Base-by-base conservation (phyloP, 2,113 vertebrate species). In the Oplegnathus fasciatus region DNA sequence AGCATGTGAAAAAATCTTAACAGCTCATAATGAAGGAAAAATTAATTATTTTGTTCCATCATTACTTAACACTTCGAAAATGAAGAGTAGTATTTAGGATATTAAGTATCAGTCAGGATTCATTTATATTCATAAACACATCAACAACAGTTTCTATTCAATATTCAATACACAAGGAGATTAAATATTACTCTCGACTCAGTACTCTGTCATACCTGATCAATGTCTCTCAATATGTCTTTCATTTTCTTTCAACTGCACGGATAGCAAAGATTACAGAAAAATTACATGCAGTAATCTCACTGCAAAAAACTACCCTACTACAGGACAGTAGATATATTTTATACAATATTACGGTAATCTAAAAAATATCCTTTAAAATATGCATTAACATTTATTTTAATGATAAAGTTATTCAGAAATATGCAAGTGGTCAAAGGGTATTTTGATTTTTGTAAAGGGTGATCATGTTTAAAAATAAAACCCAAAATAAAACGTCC, bases 131-230 rank as follows among this genome's bases (percentile, higher is more conserved):
- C 24, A 40, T 34, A 44, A 57, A 10, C 15, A 20, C 6, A 66
- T 22, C 32, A 42, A 34, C 37, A 40, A 67, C 37, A 44, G 3
- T 17, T 30, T 34, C 32, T 13, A 71, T 55, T 66, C 73, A 42
- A 55, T 13, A 71, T 55, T 66, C 73, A 42, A 55, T 46, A 28
- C 28, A 22, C 34, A 66, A 20, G 54, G 52, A 69, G 26, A 73
- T 88, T 86, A 18, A 84, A 91, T 86, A 82, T 78, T 55, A 50
- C 61, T 37, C 34, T 37, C n/a, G n/a, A 37, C 34, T 46, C 74
- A 73, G 89, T 91, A 84, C 10, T 30, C 44, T 80, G 66, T 74
- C 58, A 78, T 62, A 57, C 32, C 68, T 44, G 10, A 89, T 88
- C 80, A 91, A 79, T 87, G 52, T 40, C 57, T 78, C 64, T 75